These are phyloP conservation scores for Lasioglossum albipes DNA, from an alignment of 1,140 invertebrate species.

Conservation along the genomic window DNA sequence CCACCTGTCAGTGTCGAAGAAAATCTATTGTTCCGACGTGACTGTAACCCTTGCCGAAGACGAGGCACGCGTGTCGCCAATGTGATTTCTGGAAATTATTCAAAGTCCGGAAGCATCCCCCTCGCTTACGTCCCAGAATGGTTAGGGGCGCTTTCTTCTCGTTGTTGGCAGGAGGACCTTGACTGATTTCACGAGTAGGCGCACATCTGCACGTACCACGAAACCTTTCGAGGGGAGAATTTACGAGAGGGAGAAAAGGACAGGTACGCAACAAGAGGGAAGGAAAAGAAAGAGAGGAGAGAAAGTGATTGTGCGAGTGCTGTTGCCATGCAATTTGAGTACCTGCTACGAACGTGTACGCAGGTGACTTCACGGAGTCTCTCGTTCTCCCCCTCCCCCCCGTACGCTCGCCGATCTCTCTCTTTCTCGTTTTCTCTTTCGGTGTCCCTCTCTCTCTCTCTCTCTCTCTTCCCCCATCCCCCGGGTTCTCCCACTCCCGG, in stretches of 20 bases:
- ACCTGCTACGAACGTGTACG: slow-evolving; percentile 57
- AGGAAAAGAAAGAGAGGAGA: slow-evolving; percentile 41
- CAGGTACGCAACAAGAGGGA: slow-evolving; percentile 42
- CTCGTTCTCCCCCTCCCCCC: not conserved
- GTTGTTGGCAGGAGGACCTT: slow-evolving; percentile 51
- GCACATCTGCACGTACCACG: slow-evolving; percentile 60
- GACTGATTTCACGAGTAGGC: slow-evolving; percentile 63
- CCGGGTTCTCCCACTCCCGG: not conserved
- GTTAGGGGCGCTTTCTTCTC: slow-evolving; percentile 48
- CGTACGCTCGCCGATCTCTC: too few relatives aligned
- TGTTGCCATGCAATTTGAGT: slow-evolving; percentile 64
- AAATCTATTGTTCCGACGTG: too few relatives aligned
- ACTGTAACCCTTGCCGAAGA: too few relatives aligned
- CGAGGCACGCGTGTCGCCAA: too few relatives aligned
- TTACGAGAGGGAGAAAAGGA: slow-evolving; percentile 52
- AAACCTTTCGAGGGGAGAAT: slow-evolving; percentile 59
- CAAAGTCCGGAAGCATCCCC: slow-evolving; percentile 45
- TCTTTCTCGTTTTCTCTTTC: not conserved
- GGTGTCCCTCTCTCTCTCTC: not conserved
- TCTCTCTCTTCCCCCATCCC: not conserved
- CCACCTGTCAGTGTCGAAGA: too few relatives aligned
- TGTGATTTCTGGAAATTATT: slow-evolving; percentile 36
- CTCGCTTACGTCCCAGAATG: slow-evolving; percentile 29
- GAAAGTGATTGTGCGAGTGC: slow-evolving; percentile 56
- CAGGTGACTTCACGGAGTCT: slow-evolving; percentile 51